These are phyloP conservation scores for Zosterops borbonicus DNA, from an alignment of 2,113 vertebrate species.

Conservation along the genomic window DNA sequence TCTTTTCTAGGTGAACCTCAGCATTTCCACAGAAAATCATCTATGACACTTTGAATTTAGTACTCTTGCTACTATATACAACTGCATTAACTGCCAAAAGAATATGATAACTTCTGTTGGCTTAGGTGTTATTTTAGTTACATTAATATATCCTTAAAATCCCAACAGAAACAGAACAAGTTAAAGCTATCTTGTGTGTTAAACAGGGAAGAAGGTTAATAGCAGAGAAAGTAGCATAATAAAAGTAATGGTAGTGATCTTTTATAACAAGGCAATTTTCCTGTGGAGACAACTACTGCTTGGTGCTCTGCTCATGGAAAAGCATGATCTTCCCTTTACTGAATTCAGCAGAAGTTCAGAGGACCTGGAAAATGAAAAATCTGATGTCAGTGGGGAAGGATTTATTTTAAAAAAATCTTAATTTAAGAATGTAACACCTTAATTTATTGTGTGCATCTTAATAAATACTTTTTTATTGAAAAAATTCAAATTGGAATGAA, in stretches of 20 bases:
- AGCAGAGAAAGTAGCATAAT: neutral
- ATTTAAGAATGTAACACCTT: neutral
- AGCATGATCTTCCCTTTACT: neutral
- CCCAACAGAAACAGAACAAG: neutral
- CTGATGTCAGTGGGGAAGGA: neutral
- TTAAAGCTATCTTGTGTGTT: neutral
- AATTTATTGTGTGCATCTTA: neutral
- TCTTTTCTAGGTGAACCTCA: neutral
- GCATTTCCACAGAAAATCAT: neutral
- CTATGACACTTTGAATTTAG: neutral
- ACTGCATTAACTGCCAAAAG: neutral
- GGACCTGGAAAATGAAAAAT: neutral
- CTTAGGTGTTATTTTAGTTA: neutral
- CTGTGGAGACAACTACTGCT: neutral
- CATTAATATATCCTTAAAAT: neutral
- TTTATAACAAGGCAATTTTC: neutral
- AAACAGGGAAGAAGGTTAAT: neutral
- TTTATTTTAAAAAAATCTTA: neutral
- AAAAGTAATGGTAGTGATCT: neutral
- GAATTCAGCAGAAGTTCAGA: neutral
- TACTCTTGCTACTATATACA: neutral
- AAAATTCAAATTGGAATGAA: neutral
- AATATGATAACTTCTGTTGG: neutral
- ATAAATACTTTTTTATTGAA: neutral
- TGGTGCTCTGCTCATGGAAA: accelerated